Evolutionary conservation across 64 coral and sea anemone species (phyloP).

Genomic region (Stichodactyla mertensii): DNA sequence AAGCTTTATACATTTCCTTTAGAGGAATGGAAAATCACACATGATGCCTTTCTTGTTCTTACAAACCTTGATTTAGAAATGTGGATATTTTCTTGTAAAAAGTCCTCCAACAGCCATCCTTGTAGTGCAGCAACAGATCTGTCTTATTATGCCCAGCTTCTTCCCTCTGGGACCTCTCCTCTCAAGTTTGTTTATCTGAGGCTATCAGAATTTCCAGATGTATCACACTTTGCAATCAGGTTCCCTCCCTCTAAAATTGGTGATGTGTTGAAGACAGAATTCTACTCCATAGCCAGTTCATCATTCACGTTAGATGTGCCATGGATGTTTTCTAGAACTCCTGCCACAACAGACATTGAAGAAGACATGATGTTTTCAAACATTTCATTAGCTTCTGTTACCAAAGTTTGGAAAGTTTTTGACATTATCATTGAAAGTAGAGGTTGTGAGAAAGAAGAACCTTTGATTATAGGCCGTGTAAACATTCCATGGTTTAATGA

Average conservation of each 20-base stretch:
- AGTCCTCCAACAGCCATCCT: slow-evolving; percentile 36
- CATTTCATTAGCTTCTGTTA: slow-evolving; percentile 53
- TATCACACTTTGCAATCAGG: slow-evolving; percentile 65
- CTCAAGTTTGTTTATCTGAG: slow-evolving; percentile 53
- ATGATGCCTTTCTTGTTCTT: slow-evolving; percentile 57
- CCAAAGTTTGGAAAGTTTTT: slow-evolving; percentile 81
- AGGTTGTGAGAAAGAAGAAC: slow-evolving; percentile 45
- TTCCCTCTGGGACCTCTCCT: slow-evolving; percentile 43
- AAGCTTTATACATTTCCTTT: slow-evolving; percentile 67
- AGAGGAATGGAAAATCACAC: slow-evolving; percentile 40
- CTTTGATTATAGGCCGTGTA: slow-evolving; percentile 52
- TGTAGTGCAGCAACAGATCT: slow-evolving; percentile 45
- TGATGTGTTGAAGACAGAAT: slow-evolving; percentile 56
- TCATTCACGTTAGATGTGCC: slow-evolving; percentile 43
- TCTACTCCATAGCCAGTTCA: slow-evolving; percentile 31
- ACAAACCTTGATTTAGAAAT: slow-evolving; percentile 44
- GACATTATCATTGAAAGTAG: slow-evolving; percentile 42
- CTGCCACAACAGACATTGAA: slow-evolving; percentile 37
- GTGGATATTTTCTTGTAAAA: slow-evolving; percentile 74
- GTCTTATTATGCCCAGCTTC: slow-evolving; percentile 36
- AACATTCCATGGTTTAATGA: slow-evolving; percentile 95
- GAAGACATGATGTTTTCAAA: slow-evolving; percentile 57
- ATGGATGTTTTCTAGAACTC: slow-evolving; percentile 49
- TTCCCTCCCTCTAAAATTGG: slow-evolving; percentile 27
- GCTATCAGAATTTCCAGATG: slow-evolving; percentile 27